Conservation (phyloP, 2,888 invertebrate genomes). For the Polydrusus tereticollis region DNA sequence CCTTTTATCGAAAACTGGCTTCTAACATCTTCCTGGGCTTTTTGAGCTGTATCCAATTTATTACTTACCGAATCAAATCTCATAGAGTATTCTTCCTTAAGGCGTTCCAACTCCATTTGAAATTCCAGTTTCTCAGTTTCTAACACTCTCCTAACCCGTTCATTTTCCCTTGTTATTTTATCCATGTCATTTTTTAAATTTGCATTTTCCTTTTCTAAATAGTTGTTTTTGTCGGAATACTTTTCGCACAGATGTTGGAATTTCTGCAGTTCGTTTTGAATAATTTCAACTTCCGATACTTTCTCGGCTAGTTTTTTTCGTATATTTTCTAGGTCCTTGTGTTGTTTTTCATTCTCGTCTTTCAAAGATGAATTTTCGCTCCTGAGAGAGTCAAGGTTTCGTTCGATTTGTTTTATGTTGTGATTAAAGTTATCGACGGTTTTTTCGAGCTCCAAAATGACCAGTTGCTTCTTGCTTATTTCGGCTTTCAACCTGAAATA, state of each 20-base stretch:
- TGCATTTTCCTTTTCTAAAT: conserved; percentile 16
- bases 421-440: conserved; percentile 36
- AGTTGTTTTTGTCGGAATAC: not conserved
- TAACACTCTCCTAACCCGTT: not conserved
- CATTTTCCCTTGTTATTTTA: not conserved
- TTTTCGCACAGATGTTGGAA: not conserved
- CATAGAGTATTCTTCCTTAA: not conserved
- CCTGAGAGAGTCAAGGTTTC: conserved; percentile 24
- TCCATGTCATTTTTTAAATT: conserved; percentile 12
- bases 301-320: conserved; percentile 4
- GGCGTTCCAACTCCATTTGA: conserved; percentile 13
- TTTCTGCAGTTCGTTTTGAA: conserved; percentile 6
- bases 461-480: conserved; percentile 40
- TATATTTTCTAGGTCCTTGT: not conserved
- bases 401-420: conserved; percentile 38
- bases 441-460: conserved; percentile 43
- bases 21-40: conserved; percentile 33
- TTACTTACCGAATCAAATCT: not conserved
- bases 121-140: conserved; percentile 11
- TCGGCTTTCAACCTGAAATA: conserved; percentile 37
- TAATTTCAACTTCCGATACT: not conserved
- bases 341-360: conserved; percentile 1
- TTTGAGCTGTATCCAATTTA: conserved; percentile 17
- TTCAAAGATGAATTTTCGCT: conserved; percentile 33
- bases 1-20: conserved; percentile 3